These are phyloP conservation scores for Drosophila nr. perissopoda DNA, from an alignment of 2,888 invertebrate genomes.

Conservation along the genomic window DNA sequence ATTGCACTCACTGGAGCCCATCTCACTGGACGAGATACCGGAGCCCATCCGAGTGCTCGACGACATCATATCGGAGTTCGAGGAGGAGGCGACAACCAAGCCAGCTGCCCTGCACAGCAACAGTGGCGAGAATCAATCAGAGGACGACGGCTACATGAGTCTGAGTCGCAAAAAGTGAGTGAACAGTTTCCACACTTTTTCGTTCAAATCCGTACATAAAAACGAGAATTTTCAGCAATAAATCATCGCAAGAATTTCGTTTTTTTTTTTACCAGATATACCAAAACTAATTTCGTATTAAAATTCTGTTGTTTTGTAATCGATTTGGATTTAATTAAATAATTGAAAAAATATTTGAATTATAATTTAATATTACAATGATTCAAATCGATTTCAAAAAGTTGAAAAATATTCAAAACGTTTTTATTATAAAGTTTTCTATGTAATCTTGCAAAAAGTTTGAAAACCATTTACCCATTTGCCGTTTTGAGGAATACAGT, in stretches of 20 bases:
- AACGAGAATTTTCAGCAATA: background rate
- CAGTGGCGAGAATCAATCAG: constrained; percentile 94
- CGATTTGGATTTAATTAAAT: background rate
- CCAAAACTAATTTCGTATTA: background rate
- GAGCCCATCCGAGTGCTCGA: constrained; percentile 94
- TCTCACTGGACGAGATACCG: constrained; percentile 92
- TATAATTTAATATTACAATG: background rate
- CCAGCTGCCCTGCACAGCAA: constrained; percentile 82
- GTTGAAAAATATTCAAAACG: background rate
- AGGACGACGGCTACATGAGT: constrained; percentile 97
- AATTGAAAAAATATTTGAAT: background rate
- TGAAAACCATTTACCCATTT: background rate
- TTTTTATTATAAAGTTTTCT: background rate
- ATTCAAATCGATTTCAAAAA: background rate
- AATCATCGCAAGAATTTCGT: background rate
- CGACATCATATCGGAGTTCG: constrained; percentile 95
- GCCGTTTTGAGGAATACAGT: background rate
- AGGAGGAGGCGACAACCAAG: constrained; percentile 88
- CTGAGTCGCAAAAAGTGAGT: constrained; percentile 92
- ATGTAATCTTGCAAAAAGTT: background rate
- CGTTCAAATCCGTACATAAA: background rate
- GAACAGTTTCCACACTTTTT: background rate
- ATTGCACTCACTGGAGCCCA: constrained; percentile 68
- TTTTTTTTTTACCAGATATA: background rate
- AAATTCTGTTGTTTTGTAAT: background rate